Percentiles rank a stretch among this genome's conserved stretches.
These are phyloP conservation scores for Listrodromus nycthemerus DNA, from an alignment of 2,888 invertebrate genomes.

Conservation along the genomic window DNA sequence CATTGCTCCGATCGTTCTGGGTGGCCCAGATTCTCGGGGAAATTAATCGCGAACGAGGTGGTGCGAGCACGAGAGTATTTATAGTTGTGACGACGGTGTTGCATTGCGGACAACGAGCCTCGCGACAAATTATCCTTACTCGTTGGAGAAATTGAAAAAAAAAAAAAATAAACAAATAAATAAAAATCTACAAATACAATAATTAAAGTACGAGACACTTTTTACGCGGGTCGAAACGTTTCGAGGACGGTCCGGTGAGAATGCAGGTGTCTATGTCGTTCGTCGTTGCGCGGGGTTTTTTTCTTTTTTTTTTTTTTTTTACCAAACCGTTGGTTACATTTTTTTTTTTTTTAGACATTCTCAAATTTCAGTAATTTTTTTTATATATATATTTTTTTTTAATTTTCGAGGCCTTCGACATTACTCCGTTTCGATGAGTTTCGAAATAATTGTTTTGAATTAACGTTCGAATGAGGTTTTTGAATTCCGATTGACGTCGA, in stretches of 20 bases:
- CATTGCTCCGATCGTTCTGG: not conserved
- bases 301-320: not conserved
- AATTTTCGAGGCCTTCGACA: too few species aligned
- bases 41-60: conserved; percentile 37
- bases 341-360: not conserved
- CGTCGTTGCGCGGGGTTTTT: too few species aligned
- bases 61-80: conserved; percentile 24
- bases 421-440: too few species aligned
- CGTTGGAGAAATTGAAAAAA: not conserved
- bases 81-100: conserved; percentile 27
- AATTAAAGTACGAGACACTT: conserved; percentile 6
- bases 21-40: conserved; percentile 46
- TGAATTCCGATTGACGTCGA: not conserved
- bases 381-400: too few species aligned
- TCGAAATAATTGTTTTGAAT: too few species aligned
- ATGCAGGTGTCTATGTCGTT: too few species aligned
- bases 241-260: conserved; percentile 44
- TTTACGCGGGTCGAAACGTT: conserved; percentile 57
- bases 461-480: too few species aligned
- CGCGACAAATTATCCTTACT: not conserved
- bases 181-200: conserved; percentile 18
- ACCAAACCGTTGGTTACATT: too few species aligned
- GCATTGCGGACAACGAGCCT: conserved; percentile 1
- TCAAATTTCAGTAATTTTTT: too few species aligned
- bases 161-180: too few species aligned